Conservation (phyloP, 2,888 invertebrate genomes). For the Nipponacmea schrenckii region DNA sequence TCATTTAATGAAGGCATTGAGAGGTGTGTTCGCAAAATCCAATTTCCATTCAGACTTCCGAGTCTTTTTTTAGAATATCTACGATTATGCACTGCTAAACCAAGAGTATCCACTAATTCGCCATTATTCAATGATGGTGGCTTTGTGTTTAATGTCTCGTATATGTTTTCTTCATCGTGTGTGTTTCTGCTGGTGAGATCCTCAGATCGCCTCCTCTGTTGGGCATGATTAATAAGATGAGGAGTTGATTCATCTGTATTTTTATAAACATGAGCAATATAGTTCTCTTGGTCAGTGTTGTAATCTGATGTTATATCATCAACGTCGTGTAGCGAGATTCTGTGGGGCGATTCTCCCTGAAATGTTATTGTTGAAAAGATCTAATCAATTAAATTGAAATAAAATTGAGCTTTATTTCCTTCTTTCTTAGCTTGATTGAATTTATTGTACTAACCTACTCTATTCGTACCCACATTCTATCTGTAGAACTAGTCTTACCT, state of each 20-base stretch:
- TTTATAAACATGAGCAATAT: constrained; percentile 2
- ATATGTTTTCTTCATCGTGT: not conserved
- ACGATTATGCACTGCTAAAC: not conserved
- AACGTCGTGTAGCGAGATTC: not conserved
- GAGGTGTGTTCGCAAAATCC: not conserved
- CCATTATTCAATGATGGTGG: not conserved
- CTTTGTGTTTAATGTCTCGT: not conserved
- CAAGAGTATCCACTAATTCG: not conserved
- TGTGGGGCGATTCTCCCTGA: no score
- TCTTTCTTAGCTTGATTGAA: no score
- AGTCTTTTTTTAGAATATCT: not conserved
- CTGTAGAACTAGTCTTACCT: no score
- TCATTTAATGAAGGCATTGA: not conserved
- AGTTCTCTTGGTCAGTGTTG: not conserved
- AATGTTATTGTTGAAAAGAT: no score
- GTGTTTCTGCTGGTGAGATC: not conserved
- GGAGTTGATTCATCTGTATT: not conserved
- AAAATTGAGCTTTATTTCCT: no score
- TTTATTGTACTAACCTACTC: no score
- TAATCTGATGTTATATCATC: constrained; percentile 1
- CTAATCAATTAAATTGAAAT: no score
- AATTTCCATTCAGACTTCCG: not conserved
- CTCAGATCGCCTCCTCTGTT: not conserved
- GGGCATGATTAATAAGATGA: not conserved
- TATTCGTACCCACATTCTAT: no score